A percentile compares a stretch with the other conserved stretches of the same genome.
Conservation (phyloP, 2,888 invertebrate species). For the Imbricaverruca yamaguchii region DNA sequence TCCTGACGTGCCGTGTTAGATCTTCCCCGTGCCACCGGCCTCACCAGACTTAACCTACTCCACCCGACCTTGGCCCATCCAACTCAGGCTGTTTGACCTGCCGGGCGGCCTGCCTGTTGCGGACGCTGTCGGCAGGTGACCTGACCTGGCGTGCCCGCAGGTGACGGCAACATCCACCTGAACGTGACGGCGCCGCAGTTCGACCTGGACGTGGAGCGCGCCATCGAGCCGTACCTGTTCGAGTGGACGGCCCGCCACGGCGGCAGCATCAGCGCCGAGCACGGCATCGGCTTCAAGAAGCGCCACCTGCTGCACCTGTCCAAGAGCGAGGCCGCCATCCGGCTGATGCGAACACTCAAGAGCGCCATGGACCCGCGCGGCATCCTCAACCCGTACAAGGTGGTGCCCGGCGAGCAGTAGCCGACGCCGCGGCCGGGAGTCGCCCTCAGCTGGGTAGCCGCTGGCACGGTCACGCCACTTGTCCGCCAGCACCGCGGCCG, state of each 20-base stretch:
- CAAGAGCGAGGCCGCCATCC: conserved; percentile 60
- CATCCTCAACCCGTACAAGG: conserved; percentile 95
- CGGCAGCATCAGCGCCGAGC: conserved; percentile 91
- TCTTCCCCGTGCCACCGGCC: no score
- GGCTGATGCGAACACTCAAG: conserved; percentile 75
- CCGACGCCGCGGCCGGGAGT: no score
- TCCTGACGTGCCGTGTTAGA: no score
- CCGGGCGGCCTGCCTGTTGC: no score
- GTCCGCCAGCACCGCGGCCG: no score
- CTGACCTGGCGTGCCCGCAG: conserved; percentile 40
- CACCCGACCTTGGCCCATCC: no score
- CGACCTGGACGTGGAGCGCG: conserved; percentile 33
- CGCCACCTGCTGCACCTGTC: conserved; percentile 68
- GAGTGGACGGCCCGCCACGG: conserved; percentile 67
- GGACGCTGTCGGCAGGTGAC: no score
- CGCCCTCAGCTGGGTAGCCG: no score
- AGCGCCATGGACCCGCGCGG: conserved; percentile 81
- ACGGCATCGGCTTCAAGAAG: conserved; percentile 88
- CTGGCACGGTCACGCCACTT: no score
- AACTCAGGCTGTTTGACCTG: no score
- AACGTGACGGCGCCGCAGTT: conserved; percentile 60
- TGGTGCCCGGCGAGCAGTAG: conserved; percentile 45
- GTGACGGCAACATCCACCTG: conserved; percentile 94
- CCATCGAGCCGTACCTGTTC: conserved; percentile 79
- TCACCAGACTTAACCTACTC: no score